Percentiles rank a stretch among this genome's conserved stretches.
Evolutionary conservation across 2,888 invertebrate genomes (phyloP).

Genomic region (Tetranychus piercei): DNA sequence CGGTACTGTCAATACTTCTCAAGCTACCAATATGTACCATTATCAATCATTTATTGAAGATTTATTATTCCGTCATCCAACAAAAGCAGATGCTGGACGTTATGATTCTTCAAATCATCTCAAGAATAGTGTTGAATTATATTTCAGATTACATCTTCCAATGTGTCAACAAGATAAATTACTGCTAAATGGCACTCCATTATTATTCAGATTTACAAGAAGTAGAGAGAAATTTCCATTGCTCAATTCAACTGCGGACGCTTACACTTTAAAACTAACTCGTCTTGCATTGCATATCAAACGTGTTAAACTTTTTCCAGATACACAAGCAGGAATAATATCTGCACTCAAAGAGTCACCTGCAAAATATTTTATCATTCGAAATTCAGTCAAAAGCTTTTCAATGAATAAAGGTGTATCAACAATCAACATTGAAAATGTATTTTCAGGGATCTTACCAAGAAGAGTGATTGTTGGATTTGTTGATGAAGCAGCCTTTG

Average conservation of each 20-base stretch:
- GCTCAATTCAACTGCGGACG: neutral
- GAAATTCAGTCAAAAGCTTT: neutral
- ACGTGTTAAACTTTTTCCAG: neutral
- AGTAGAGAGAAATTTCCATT: neutral
- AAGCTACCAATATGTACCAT: neutral
- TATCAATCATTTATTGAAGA: slow-evolving; percentile 1
- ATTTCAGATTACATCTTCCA: too few species aligned
- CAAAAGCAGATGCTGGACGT: too few species aligned
- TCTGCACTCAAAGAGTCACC: neutral
- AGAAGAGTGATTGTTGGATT: slow-evolving; percentile 5
- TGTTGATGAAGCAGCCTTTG: neutral
- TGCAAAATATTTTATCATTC: neutral
- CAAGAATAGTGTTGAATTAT: too few species aligned
- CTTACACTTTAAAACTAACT: neutral
- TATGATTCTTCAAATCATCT: too few species aligned
- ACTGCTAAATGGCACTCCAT: too few species aligned
- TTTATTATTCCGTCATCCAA: neutral
- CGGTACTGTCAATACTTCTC: neutral
- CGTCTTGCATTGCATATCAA: neutral
- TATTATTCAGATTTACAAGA: too few species aligned
- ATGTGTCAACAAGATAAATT: too few species aligned
- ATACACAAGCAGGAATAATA: neutral
- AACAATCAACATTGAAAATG: slow-evolving; percentile 7
- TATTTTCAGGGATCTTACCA: slow-evolving; percentile 11
- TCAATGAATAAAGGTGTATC: neutral